Evolutionary conservation across 2,888 invertebrate genomes (phyloP).

Genomic region (Chaetoderma sp.): DNA sequence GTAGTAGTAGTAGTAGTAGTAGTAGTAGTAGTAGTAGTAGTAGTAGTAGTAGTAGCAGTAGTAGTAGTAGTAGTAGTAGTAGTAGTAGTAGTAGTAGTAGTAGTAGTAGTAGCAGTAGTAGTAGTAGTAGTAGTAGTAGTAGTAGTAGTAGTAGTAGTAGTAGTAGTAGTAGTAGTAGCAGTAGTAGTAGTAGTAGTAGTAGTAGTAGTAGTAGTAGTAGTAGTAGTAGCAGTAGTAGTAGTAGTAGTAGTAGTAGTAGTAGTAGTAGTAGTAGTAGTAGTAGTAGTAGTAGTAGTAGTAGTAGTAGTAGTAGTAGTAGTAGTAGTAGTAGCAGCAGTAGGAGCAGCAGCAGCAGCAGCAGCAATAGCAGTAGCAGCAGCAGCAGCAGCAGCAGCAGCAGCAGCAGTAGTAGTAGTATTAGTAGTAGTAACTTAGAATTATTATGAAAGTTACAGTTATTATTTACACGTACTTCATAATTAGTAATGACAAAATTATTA

Average conservation of each 20-base stretch:
- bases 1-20: constrained; percentile 16
- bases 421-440: too few relatives aligned
- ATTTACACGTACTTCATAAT: too few relatives aligned
- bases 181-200: constrained; percentile 20
- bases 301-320: constrained; percentile 72
- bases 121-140: constrained; percentile 16
- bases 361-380: constrained; percentile 10
- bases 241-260: constrained; percentile 16
- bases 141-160: constrained; percentile 15
- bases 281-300: constrained; percentile 19
- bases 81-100: constrained; percentile 73
- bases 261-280: constrained; percentile 13
- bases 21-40: constrained; percentile 70
- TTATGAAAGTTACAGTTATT: too few relatives aligned
- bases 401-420: too few relatives aligned
- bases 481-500: too few relatives aligned
- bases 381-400: constrained; percentile 1
- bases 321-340: too few relatives aligned
- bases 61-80: constrained; percentile 20
- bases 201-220: constrained; percentile 70
- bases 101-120: constrained; percentile 61
- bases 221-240: constrained; percentile 71
- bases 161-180: constrained; percentile 76
- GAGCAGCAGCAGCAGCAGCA: constrained; percentile 6
- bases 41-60: constrained; percentile 73